phyloP scores from a whole-genome alignment of 2,888 invertebrate species.

The Oscheius sp. region DNA sequence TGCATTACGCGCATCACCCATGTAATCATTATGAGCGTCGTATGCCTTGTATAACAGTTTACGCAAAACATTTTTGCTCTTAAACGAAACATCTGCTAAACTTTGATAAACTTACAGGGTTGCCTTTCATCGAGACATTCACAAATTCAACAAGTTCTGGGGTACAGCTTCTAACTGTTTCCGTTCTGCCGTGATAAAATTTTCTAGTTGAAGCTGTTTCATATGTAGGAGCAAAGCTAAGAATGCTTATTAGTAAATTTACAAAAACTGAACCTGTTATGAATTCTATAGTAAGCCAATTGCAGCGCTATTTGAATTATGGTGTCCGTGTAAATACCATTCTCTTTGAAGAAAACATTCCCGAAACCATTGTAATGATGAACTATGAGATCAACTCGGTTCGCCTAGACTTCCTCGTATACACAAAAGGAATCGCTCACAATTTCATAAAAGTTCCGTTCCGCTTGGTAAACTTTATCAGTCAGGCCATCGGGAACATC shows the following conservation, averaged over 20 bases:
- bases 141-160: conserved; percentile 73
- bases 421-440: background rate
- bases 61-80: conserved; percentile 19
- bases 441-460: background rate
- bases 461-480: background rate
- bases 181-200: conserved; percentile 80
- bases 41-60: conserved; percentile 49
- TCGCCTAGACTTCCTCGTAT: background rate
- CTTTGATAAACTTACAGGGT: conserved; percentile 25
- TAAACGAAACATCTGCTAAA: conserved; percentile 6
- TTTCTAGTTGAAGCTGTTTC: conserved; percentile 80
- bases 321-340: conserved; percentile 79
- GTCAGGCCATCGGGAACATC: conserved; percentile 7
- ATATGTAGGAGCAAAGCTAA: conserved; percentile 79
- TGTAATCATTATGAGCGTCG: conserved; percentile 48
- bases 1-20: conserved; percentile 48
- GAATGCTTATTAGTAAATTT: background rate
- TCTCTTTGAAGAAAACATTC: conserved; percentile 74
- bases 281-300: conserved; percentile 77
- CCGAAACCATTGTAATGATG: conserved; percentile 41
- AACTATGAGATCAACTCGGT: conserved; percentile 10
- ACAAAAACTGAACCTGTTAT: conserved; percentile 66
- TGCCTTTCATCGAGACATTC: conserved; percentile 35
- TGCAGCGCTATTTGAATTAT: conserved; percentile 79
- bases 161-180: conserved; percentile 80